Conservation (phyloP, 2,113 vertebrate genomes). For the Trogon melanurus region DNA sequence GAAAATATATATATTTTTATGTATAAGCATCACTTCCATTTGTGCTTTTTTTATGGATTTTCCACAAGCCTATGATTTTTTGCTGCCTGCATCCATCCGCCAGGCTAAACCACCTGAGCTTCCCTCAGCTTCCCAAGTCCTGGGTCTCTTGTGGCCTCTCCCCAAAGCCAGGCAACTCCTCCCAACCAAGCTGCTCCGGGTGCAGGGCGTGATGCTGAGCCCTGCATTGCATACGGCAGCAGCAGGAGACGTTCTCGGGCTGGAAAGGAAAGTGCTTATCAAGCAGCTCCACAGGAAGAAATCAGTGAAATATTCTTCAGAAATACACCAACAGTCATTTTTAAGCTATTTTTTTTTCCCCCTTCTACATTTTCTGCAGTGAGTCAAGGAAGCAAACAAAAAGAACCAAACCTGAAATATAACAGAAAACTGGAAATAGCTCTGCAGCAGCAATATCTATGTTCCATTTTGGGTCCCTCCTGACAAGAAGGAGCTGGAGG, state of each 20-base stretch:
- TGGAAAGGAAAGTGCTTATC: background rate
- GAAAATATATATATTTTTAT: too few relatives aligned
- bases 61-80: too few relatives aligned
- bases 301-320: background rate
- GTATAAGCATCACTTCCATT: background rate
- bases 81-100: background rate
- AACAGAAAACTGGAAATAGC: background rate
- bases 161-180: too few relatives aligned
- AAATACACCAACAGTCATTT: background rate
- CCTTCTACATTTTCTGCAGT: background rate
- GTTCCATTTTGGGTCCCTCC: too few relatives aligned
- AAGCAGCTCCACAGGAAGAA: background rate
- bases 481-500: too few relatives aligned
- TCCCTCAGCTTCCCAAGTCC: background rate
- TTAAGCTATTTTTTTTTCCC: background rate
- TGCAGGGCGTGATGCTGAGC: accelerated
- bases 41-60: too few relatives aligned
- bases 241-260: background rate
- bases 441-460: accelerated
- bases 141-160: too few relatives aligned
- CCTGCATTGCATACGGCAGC: accelerated
- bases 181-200: too few relatives aligned
- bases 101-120: background rate
- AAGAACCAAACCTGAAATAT: background rate
- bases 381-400: background rate